A percentile compares a stretch with the other conserved stretches of the same genome.
Evolutionary conservation across 2,113 vertebrate genomes (phyloP).

Genomic region (Tachysurus fulvidraco): DNA sequence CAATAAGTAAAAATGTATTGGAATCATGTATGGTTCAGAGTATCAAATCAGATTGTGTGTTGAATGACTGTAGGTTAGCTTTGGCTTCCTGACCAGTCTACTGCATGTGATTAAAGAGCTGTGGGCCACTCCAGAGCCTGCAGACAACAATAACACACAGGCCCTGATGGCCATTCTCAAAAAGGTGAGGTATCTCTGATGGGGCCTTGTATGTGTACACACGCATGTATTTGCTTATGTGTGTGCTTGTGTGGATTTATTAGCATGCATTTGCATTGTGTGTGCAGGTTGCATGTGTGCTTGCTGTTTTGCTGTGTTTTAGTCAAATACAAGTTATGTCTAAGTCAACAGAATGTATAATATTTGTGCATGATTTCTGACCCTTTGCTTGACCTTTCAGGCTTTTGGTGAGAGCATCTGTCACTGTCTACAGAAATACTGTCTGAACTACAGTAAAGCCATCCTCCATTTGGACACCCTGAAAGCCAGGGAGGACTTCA

Average conservation of each 20-base stretch:
- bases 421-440: conserved; percentile 87
- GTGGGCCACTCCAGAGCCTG: conserved; percentile 58
- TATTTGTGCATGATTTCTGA: background rate
- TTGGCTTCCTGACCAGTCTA: conserved; percentile 80
- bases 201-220: background rate
- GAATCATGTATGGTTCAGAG: background rate
- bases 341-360: background rate
- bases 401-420: conserved; percentile 82
- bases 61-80: conserved; percentile 76
- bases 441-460: conserved; percentile 85
- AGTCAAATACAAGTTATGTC: background rate
- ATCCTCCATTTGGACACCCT: conserved; percentile 86
- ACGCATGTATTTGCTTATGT: background rate
- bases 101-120: conserved; percentile 73
- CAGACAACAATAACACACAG: conserved; percentile 57
- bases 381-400: conserved; percentile 60
- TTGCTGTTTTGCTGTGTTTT: background rate
- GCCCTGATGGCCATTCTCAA: conserved; percentile 77
- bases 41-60: background rate
- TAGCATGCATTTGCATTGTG: background rate
- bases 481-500: conserved; percentile 85
- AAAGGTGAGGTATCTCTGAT: conserved; percentile 68
- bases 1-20: background rate
- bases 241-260: background rate
- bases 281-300: background rate